phyloP scores from a whole-genome alignment of 2,113 vertebrate species.

The Uria aalge region DNA sequence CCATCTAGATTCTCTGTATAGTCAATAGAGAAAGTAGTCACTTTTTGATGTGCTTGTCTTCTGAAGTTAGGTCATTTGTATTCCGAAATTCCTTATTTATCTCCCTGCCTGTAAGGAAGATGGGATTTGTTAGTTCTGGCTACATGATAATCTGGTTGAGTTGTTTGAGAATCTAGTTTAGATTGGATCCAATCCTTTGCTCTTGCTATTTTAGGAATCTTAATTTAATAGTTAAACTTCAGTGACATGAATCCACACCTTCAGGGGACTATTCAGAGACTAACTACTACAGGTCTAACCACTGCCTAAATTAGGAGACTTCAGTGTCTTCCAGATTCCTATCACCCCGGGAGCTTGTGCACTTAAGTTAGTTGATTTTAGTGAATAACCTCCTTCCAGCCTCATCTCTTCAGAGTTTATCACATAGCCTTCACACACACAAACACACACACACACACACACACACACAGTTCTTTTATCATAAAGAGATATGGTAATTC shows the following conservation, averaged over 20 bases:
- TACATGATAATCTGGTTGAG: neutral
- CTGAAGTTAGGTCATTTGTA: neutral
- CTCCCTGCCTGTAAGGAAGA: neutral
- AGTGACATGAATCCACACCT: neutral
- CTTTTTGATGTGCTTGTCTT: neutral
- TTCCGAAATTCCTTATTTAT: neutral
- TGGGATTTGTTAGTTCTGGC: neutral
- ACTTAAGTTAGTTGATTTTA: neutral
- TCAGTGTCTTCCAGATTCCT: neutral
- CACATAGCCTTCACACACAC: neutral
- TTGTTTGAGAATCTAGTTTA: neutral
- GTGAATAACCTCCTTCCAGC: neutral
- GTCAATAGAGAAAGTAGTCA: neutral
- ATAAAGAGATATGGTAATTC: neutral
- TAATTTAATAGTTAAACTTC: neutral
- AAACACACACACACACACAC: accelerated
- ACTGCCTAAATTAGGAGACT: neutral
- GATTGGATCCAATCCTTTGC: neutral
- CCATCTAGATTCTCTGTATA: neutral
- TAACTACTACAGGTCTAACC: neutral
- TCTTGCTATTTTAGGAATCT: neutral
- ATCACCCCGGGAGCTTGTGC: neutral
- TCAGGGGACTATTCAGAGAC: neutral
- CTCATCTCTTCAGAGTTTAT: neutral
- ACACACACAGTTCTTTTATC: neutral